phyloP scores from a whole-genome alignment of 2,113 vertebrate genomes.

The Scatophagus argus region DNA sequence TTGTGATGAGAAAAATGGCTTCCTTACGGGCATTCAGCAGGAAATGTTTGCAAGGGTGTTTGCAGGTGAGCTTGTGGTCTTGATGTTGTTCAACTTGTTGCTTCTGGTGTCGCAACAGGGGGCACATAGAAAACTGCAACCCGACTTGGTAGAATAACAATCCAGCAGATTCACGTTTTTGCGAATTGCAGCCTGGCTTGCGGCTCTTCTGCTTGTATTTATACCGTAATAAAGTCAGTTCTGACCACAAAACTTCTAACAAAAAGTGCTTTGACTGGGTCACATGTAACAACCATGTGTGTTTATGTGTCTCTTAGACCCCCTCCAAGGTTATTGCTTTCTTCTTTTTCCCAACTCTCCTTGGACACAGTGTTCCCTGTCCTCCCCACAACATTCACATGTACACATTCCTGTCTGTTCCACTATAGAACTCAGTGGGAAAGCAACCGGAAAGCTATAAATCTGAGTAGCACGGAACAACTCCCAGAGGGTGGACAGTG shows the following conservation, averaged over 20 bases:
- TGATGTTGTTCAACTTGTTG: not conserved
- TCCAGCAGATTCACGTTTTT: not conserved
- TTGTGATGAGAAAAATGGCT: not conserved
- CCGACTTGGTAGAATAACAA: not conserved
- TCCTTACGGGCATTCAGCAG: not conserved
- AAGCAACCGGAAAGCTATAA: conserved; percentile 34
- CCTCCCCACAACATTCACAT: conserved; percentile 43
- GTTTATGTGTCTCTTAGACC: conserved; percentile 18
- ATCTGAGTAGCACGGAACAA: conserved; percentile 25
- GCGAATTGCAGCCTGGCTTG: conserved; percentile 5
- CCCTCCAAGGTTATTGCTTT: not conserved
- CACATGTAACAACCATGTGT: conserved; percentile 12
- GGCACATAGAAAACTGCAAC: not conserved
- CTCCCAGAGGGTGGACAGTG: conserved; percentile 9
- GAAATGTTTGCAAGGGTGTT: not conserved
- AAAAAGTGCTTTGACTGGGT: conserved; percentile 37
- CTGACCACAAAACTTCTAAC: conserved; percentile 6
- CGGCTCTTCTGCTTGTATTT: conserved; percentile 28
- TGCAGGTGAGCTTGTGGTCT: not conserved
- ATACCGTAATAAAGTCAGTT: conserved; percentile 15
- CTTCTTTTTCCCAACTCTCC: not conserved
- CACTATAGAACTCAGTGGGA: conserved; percentile 34
- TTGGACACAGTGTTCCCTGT: conserved; percentile 57
- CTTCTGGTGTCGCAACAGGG: not conserved
- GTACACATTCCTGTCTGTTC: conserved; percentile 58